Evolutionary conservation across 2,113 vertebrate species (phyloP).

Genomic region (Tupaia tana): DNA sequence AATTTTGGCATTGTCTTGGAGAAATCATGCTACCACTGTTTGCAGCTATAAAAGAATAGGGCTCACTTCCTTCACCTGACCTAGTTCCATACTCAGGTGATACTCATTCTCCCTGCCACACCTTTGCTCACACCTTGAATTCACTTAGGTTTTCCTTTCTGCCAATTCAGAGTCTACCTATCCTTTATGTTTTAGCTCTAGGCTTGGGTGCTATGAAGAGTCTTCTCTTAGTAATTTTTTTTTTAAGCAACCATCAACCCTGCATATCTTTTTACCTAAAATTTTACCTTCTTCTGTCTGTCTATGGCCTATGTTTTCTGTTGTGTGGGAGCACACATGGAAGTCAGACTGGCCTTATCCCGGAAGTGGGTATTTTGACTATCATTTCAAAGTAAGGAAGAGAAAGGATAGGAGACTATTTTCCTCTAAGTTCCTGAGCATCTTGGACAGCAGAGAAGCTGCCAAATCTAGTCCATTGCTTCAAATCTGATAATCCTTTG

Average conservation of each 20-base stretch:
- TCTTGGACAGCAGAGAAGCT: slow-evolving; percentile 65
- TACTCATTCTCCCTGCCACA: background rate
- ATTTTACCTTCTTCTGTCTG: slow-evolving; percentile 34
- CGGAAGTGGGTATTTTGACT: slow-evolving; percentile 55
- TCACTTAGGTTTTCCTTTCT: background rate
- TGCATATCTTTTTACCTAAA: slow-evolving; percentile 6
- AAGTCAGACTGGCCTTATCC: background rate
- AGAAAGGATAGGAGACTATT: slow-evolving; percentile 36
- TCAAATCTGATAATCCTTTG: slow-evolving; percentile 68
- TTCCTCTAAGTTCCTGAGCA: slow-evolving; percentile 38
- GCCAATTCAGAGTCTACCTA: background rate
- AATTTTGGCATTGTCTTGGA: background rate
- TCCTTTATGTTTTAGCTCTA: background rate
- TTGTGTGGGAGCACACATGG: background rate
- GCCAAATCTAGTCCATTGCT: slow-evolving; percentile 61
- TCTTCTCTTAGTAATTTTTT: slow-evolving; percentile 35
- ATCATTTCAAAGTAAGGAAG: slow-evolving; percentile 16
- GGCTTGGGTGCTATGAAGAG: background rate
- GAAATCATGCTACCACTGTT: slow-evolving; percentile 23
- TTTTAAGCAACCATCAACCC: background rate
- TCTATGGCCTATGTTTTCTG: background rate
- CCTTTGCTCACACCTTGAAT: background rate
- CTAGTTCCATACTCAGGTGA: background rate
- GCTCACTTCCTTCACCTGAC: background rate
- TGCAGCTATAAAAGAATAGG: background rate